Evolutionary conservation across 2,797 vertebrate genomes (phyloP).

Genomic region (Halcyon chelicuti): DNA sequence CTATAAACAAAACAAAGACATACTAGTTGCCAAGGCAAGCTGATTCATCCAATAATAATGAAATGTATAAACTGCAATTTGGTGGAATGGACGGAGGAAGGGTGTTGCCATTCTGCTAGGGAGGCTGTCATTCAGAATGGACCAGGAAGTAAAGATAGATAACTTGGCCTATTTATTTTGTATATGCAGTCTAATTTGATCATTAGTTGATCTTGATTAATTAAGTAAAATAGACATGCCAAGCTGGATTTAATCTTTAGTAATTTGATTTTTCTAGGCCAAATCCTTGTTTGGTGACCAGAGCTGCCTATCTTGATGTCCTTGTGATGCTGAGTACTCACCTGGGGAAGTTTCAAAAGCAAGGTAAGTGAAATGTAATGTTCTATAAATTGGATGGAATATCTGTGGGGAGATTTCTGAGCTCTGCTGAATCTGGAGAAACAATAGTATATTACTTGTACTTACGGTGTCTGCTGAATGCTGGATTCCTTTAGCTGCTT

Average conservation of each 20-base stretch:
- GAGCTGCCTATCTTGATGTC: conserved; percentile 89
- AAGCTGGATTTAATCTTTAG: background rate
- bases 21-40: background rate
- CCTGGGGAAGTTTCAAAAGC: conserved; percentile 53
- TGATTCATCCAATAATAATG: background rate
- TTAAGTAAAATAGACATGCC: background rate
- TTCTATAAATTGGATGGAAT: background rate
- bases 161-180: background rate
- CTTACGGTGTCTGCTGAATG: background rate
- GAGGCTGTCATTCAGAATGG: background rate
- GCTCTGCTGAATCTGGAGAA: background rate
- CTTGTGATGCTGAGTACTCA: conserved; percentile 82
- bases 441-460: background rate
- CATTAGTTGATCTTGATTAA: background rate
- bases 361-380: conserved; percentile 41
- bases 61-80: background rate
- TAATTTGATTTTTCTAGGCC: conserved; percentile 75
- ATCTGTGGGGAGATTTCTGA: background rate
- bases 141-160: background rate
- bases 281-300: conserved; percentile 91
- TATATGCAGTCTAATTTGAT: background rate
- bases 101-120: background rate
- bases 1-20: background rate
- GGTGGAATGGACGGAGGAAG: background rate
- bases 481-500: background rate